Conservation (phyloP, 2,797 vertebrate genomes). For the Macroramphosus scolopax region DNA sequence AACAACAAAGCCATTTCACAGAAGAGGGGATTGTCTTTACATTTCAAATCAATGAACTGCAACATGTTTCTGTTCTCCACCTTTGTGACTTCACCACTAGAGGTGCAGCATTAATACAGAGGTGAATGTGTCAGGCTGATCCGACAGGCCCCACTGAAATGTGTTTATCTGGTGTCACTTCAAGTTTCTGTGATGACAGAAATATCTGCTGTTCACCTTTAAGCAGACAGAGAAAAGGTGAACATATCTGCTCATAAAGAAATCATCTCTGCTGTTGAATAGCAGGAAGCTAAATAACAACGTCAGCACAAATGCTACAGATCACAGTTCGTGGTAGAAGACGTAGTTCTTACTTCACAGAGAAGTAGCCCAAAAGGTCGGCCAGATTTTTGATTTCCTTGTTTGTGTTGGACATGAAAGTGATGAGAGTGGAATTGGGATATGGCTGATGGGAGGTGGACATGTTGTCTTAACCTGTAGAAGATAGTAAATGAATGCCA, state of each 20-base stretch:
- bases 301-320: neutral
- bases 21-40: neutral
- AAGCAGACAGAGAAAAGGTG: too few species aligned
- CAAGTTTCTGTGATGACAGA: conserved; percentile 12
- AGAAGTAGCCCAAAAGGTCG: conserved; percentile 1
- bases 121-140: neutral
- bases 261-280: conserved; percentile 34
- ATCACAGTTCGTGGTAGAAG: conserved; percentile 5
- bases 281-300: neutral
- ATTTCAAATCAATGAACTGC: neutral
- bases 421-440: neutral
- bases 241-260: conserved; percentile 12
- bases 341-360: neutral
- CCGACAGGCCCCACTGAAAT: conserved; percentile 2
- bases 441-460: neutral
- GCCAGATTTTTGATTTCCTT: neutral
- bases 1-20: conserved; percentile 1
- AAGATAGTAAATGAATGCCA: neutral
- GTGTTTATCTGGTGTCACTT: conserved; percentile 15
- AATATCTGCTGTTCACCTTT: neutral
- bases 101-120: neutral
- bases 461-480: neutral
- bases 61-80: neutral
- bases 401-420: conserved; percentile 6
- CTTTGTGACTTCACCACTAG: conserved; percentile 1